A percentile compares a stretch with the other conserved stretches of the same genome.
These are phyloP conservation scores for Thaumatotibia leucotreta DNA, from an alignment of 1,140 invertebrate genomes.

Conservation along the genomic window DNA sequence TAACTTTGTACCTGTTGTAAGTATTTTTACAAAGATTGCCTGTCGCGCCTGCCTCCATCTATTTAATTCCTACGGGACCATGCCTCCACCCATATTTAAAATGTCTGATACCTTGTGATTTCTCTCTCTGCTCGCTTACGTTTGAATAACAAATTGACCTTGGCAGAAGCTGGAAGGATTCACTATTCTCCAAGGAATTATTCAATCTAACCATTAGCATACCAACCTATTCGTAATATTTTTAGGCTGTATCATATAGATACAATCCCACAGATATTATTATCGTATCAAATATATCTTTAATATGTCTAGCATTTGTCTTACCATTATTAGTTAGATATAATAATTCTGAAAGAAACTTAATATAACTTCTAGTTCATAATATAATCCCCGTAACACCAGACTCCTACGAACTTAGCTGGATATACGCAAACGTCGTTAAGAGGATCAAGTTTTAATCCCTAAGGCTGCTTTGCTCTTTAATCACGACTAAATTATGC, in stretches of 20 bases:
- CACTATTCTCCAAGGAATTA: background rate
- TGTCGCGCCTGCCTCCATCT: background rate
- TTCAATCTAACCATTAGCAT: background rate
- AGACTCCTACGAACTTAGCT: slow-evolving; percentile 55
- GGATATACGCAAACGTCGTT: slow-evolving; percentile 56
- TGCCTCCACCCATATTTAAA: background rate
- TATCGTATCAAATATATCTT: no score
- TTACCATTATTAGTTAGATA: no score
- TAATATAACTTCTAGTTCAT: slow-evolving; percentile 60
- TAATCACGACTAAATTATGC: slow-evolving; percentile 71
- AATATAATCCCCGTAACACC: slow-evolving; percentile 45
- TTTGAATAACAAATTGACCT: slow-evolving; percentile 4
- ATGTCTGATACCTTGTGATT: slow-evolving; percentile 3
- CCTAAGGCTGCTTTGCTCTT: slow-evolving; percentile 43
- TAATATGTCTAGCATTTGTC: no score
- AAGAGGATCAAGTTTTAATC: slow-evolving; percentile 55
- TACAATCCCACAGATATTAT: no score
- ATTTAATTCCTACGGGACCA: background rate
- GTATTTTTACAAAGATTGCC: background rate
- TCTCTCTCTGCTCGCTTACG: background rate
- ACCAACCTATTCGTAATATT: background rate
- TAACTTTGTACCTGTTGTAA: background rate
- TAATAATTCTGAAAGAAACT: slow-evolving; percentile 34
- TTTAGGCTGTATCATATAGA: no score
- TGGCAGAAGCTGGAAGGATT: background rate